Conservation (phyloP, 2,888 invertebrate species). For the Altica lythri region DNA sequence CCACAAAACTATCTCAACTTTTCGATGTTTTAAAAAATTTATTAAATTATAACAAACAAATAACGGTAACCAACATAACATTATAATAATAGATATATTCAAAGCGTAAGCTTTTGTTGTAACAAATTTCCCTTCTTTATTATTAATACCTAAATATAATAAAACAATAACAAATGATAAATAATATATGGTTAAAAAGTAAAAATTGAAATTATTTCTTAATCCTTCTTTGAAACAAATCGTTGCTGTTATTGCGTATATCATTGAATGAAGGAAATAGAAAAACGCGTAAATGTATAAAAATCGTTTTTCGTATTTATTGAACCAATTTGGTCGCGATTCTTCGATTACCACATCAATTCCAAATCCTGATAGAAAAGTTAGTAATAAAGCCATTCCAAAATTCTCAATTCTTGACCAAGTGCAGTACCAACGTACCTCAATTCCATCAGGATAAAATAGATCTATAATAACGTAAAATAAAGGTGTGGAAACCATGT, state of each 20-base stretch:
- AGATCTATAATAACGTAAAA: constrained; percentile 33
- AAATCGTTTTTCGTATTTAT: constrained; percentile 31
- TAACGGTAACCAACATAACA: constrained; percentile 31
- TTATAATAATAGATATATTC: constrained; percentile 20
- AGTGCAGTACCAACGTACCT: constrained; percentile 31
- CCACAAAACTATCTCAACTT: constrained; percentile 30
- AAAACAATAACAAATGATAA: constrained; percentile 12
- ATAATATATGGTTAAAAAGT: constrained; percentile 33
- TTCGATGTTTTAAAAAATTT: constrained; percentile 19
- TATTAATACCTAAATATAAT: constrained; percentile 24
- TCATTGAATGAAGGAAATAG: constrained; percentile 33
- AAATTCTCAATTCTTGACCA: constrained; percentile 33
- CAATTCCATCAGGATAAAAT: constrained; percentile 25
- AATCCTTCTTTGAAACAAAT: constrained; percentile 33
- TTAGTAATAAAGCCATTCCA: constrained; percentile 32
- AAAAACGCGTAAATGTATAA: constrained; percentile 32
- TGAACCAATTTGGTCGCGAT: constrained; percentile 24
- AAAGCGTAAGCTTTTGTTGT: constrained; percentile 23
- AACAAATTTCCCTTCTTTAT: constrained; percentile 9
- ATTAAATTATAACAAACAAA: constrained; percentile 31
- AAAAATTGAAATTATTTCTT: constrained; percentile 28
- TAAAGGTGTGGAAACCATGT: constrained; percentile 33
- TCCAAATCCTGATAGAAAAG: constrained; percentile 34
- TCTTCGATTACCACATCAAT: constrained; percentile 35
- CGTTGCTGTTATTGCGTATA: constrained; percentile 30